A percentile compares a stretch with the other conserved stretches of the same genome.
Conservation (phyloP, 2,797 vertebrate genomes). For the Chaetodon trifasciatus region DNA sequence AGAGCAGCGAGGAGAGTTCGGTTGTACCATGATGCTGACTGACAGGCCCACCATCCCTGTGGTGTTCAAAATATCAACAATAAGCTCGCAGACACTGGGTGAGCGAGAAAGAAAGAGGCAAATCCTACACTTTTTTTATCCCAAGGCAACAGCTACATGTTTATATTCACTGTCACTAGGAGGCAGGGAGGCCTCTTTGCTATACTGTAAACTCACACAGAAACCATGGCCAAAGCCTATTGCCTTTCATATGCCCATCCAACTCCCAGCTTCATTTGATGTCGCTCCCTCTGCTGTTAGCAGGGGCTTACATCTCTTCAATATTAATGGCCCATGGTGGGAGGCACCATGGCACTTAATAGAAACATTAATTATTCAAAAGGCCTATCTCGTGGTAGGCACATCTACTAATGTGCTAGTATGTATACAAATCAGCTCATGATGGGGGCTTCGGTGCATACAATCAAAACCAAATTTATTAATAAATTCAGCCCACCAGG, state of each 20-base stretch:
- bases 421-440: conserved; percentile 87
- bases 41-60: conserved; percentile 47
- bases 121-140: conserved; percentile 34
- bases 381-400: conserved; percentile 78
- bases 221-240: conserved; percentile 56
- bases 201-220: conserved; percentile 52
- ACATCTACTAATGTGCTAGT: conserved; percentile 83
- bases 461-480: conserved; percentile 80
- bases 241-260: conserved; percentile 74
- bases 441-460: conserved; percentile 75
- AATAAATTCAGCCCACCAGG: conserved; percentile 74
- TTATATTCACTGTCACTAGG: conserved; percentile 43
- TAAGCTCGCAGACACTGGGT: conserved; percentile 2
- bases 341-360: conserved; percentile 83
- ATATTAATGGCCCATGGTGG: conserved; percentile 84
- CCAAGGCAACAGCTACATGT: conserved; percentile 55
- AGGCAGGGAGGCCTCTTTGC: conserved; percentile 45
- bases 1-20: conserved; percentile 34
- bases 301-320: conserved; percentile 82
- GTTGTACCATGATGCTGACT: conserved; percentile 38
- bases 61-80: conserved; percentile 48
- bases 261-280: conserved; percentile 84
- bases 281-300: conserved; percentile 82
- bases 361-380: conserved; percentile 88
- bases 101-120: conserved; percentile 9